A percentile compares a stretch with the other conserved stretches of the same genome.
Conservation (phyloP, 2,797 vertebrate genomes). For the Orestias chungarensis region DNA sequence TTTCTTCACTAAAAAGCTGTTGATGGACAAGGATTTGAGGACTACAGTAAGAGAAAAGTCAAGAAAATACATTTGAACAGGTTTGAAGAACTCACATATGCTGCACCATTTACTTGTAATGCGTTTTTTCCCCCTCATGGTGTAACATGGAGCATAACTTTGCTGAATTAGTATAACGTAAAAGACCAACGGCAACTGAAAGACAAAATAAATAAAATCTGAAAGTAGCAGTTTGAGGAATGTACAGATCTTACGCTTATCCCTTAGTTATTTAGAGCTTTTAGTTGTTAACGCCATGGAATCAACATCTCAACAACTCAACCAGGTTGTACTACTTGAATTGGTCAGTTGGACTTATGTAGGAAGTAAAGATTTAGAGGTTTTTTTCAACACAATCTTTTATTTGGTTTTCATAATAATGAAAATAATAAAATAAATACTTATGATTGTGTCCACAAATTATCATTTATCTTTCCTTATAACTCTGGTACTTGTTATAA, state of each 20-base stretch:
- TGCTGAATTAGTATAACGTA: conserved; percentile 2
- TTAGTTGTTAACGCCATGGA: background rate
- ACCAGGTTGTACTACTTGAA: too few species aligned
- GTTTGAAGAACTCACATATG: conserved; percentile 19
- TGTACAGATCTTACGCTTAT: background rate
- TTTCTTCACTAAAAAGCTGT: conserved; percentile 62
- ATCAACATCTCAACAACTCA: too few species aligned
- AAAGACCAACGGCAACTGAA: background rate
- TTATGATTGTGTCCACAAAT: too few species aligned
- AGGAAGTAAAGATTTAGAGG: too few species aligned
- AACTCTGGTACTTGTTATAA: too few species aligned
- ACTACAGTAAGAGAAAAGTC: conserved; percentile 20
- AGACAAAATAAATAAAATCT: too few species aligned
- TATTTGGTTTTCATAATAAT: too few species aligned
- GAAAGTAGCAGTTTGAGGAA: background rate
- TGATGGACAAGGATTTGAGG: conserved; percentile 56
- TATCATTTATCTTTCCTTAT: too few species aligned
- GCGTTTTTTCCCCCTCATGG: conserved; percentile 8
- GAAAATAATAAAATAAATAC: too few species aligned
- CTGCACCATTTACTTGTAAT: conserved; percentile 23
- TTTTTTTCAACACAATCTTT: too few species aligned
- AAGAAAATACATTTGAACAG: conserved; percentile 31
- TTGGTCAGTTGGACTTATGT: too few species aligned
- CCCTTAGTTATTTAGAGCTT: background rate
- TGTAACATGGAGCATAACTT: conserved; percentile 7